These are phyloP conservation scores for Sitta europaea DNA, from an alignment of 2,113 vertebrate species.

Conservation along the genomic window DNA sequence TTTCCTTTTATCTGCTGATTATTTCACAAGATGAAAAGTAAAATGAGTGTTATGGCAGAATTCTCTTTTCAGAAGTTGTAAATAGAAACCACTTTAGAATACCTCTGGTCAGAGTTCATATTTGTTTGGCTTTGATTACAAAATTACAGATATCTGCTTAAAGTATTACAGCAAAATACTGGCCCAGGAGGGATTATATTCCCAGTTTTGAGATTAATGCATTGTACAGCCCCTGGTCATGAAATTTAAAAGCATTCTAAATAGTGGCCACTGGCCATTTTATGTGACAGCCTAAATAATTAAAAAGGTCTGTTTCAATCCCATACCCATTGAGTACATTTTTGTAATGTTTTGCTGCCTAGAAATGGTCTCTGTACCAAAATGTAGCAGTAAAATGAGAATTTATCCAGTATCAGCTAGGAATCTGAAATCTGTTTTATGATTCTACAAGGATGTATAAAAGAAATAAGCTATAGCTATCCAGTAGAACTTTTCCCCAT, in stretches of 20 bases:
- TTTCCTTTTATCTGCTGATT: background rate
- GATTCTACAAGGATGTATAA: slow-evolving; percentile 8
- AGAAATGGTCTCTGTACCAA: background rate
- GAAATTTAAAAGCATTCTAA: slow-evolving; percentile 33
- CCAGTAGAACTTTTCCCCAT: background rate
- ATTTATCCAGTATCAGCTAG: slow-evolving; percentile 22
- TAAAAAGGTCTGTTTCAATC: background rate
- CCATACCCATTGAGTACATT: background rate
- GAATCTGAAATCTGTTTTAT: slow-evolving; percentile 21
- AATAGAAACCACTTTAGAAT: slow-evolving; percentile 20
- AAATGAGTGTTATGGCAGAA: background rate
- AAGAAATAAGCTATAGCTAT: background rate
- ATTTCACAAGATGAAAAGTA: background rate
- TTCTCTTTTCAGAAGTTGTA: slow-evolving; percentile 3
- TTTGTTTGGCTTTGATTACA: slow-evolving; percentile 9
- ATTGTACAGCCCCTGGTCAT: background rate
- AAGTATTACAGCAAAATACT: slow-evolving; percentile 3
- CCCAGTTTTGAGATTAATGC: slow-evolving; percentile 27
- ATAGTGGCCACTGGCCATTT: background rate
- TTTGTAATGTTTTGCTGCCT: background rate
- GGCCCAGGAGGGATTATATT: background rate
- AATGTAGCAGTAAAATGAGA: background rate
- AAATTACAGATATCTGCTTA: slow-evolving; percentile 34
- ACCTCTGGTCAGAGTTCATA: slow-evolving; percentile 9
- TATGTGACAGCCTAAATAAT: slow-evolving; percentile 25